Base-by-base conservation (phyloP, 2,888 invertebrate species). In the Aspidapion aeneum region DNA sequence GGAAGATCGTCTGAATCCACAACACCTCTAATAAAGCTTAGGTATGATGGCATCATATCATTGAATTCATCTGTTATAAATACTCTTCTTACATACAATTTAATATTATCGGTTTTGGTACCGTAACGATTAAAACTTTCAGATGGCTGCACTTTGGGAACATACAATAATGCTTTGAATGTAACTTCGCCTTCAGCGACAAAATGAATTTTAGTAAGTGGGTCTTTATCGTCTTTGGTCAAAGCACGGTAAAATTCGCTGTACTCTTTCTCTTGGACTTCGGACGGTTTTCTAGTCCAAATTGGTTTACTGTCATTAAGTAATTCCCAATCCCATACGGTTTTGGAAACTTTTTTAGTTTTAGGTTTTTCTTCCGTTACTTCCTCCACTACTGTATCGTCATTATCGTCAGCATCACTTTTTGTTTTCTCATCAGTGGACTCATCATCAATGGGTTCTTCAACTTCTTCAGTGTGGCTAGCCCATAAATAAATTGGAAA, bases 21-120 rank as follows among this genome's bases (percentile, higher is more conserved):
- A 70, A 99, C 92, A 73, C 99, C 99, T 62, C 93, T 90, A 65
- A 99, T 88, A 80, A 99, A 99, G 71, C 88, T 90, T 72, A 99
- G 85, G 80, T 98, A 99, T 79, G 93, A 96, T 69, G 99, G 98
- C 91, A 99, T 94, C 91, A 99, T 95, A 78, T 99, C 98, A 79
- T 95, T 95, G 85, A 99, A 98, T 83, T 99, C 96, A 80, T 99
- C 98, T 7, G 98, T 98, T 82, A 99, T 99, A 83, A 99, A 99
- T 17, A 99, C 99, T 66, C 99, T 87, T 65, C 98, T 87, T 62
- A 99, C 99, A 81, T 95, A 99, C 66, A 99, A 85, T 81, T 98
- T 98, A 75, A 98, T 97, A 81, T 94, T 91, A 79, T 98, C 97
- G 2, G 91, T 89, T 77, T 93, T 93, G 70, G 95, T 93, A 72